Conservation (phyloP, 2,888 invertebrate species). For the Hirtodrosophila cameraria region DNA sequence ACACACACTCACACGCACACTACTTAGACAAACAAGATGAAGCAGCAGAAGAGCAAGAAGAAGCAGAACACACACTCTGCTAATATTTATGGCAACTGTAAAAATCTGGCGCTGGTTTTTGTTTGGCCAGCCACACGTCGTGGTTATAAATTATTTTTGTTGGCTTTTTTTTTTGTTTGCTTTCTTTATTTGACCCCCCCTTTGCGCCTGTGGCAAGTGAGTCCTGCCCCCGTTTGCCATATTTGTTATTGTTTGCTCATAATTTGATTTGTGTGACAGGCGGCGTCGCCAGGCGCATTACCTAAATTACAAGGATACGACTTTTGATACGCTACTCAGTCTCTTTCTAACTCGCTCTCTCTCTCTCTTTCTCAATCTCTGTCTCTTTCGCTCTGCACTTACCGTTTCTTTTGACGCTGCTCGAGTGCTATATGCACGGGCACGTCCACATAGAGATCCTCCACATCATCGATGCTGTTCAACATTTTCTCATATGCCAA, state of each 20-base stretch:
- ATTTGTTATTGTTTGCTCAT: constrained; percentile 63
- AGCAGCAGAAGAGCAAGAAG: constrained; percentile 11
- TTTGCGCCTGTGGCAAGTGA: constrained; percentile 8
- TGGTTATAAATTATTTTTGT: constrained; percentile 77
- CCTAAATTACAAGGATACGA: constrained; percentile 25
- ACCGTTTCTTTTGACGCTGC: constrained; percentile 82
- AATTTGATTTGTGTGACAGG: constrained; percentile 74
- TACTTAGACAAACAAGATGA: constrained; percentile 23
- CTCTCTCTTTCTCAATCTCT: no score
- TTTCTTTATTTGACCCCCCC: neutral
- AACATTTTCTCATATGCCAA: constrained; percentile 71
- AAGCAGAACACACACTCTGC: constrained; percentile 15
- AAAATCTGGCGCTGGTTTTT: constrained; percentile 63
- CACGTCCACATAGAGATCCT: constrained; percentile 82
- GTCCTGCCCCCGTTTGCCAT: constrained; percentile 25
- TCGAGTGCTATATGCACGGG: constrained; percentile 81
- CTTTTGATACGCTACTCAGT: no score
- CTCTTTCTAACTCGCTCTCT: no score
- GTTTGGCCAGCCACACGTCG: constrained; percentile 72
- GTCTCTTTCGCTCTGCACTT: no score
- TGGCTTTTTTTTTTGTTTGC: constrained; percentile 20
- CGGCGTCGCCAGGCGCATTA: constrained; percentile 67
- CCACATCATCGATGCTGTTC: constrained; percentile 81
- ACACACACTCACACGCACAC: constrained; percentile 22
- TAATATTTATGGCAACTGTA: constrained; percentile 64